These are phyloP conservation scores for Solea senegalensis DNA, from an alignment of 2,113 vertebrate species.

Conservation along the genomic window DNA sequence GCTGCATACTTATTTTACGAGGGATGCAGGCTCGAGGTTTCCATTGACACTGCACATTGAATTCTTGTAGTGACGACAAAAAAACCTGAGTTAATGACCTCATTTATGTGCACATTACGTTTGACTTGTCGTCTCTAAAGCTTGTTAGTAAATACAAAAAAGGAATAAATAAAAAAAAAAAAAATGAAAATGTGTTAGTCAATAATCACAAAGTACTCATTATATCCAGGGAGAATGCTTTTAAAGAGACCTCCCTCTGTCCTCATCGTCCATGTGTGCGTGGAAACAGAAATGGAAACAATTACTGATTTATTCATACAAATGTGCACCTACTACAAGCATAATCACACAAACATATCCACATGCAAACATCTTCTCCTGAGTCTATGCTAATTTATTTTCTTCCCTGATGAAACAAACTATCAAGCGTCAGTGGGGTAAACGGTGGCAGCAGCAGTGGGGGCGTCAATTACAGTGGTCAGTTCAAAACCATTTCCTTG, in stretches of 20 bases:
- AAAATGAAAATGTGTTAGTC: constrained; percentile 75
- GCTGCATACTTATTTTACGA: constrained; percentile 37
- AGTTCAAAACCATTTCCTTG: constrained; percentile 31
- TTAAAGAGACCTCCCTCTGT: constrained; percentile 59
- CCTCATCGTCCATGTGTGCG: constrained; percentile 30
- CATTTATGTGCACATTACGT: constrained; percentile 34
- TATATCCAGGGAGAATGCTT: constrained; percentile 79
- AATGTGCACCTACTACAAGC: constrained; percentile 26
- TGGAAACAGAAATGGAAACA: constrained; percentile 22
- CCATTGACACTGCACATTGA: constrained; percentile 51
- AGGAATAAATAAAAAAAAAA: background rate
- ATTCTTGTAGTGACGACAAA: constrained; percentile 64
- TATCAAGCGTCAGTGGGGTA: background rate
- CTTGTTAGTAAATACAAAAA: constrained; percentile 41
- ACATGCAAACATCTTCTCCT: constrained; percentile 36
- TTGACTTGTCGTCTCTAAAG: constrained; percentile 10
- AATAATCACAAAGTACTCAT: constrained; percentile 83
- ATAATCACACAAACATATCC: constrained; percentile 50
- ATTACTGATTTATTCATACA: constrained; percentile 39
- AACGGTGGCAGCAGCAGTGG: background rate
- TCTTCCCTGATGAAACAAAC: constrained; percentile 33
- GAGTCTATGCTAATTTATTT: constrained; percentile 47
- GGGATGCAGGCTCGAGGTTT: constrained; percentile 44
- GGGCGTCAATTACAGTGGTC: constrained; percentile 9
- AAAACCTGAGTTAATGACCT: constrained; percentile 63